Evolutionary conservation across 2,113 vertebrate genomes (phyloP).

Genomic region (Cariama cristata): DNA sequence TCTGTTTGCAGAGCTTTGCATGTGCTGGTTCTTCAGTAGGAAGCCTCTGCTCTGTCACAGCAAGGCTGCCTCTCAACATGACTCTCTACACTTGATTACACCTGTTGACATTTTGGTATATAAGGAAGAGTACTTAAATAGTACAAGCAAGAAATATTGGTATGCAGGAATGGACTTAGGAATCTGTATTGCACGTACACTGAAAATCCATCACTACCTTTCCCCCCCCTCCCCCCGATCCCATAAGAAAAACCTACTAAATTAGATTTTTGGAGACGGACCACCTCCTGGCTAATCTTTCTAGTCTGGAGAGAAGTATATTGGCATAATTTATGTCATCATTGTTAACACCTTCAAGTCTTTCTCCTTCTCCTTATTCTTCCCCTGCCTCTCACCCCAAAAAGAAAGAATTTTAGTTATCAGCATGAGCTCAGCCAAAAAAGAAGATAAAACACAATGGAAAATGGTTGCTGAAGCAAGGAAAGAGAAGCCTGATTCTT

Average conservation of each 20-base stretch:
- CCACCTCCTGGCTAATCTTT: not conserved
- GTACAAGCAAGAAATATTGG: not conserved
- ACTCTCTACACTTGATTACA: conserved; percentile 11
- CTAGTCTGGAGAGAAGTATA: not conserved
- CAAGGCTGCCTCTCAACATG: conserved; percentile 29
- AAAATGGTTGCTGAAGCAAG: not conserved
- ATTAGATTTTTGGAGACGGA: not conserved
- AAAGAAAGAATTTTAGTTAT: not conserved
- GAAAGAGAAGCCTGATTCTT: not conserved
- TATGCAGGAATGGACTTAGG: not conserved
- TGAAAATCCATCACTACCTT: not conserved
- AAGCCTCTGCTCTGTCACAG: conserved; percentile 39
- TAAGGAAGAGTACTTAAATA: not conserved
- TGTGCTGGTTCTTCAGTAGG: conserved; percentile 43
- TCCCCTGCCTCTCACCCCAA: not conserved
- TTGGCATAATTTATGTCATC: not conserved
- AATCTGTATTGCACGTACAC: not conserved
- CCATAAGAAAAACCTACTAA: not conserved
- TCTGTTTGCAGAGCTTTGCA: conserved; percentile 53
- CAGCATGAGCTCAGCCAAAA: not conserved
- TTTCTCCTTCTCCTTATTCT: not conserved
- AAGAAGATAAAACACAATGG: not conserved
- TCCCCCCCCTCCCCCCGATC: not conserved
- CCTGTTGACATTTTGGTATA: conserved; percentile 10
- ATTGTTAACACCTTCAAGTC: not conserved